Base-by-base conservation (phyloP, 2,888 invertebrate species). In the Leucania comma region DNA sequence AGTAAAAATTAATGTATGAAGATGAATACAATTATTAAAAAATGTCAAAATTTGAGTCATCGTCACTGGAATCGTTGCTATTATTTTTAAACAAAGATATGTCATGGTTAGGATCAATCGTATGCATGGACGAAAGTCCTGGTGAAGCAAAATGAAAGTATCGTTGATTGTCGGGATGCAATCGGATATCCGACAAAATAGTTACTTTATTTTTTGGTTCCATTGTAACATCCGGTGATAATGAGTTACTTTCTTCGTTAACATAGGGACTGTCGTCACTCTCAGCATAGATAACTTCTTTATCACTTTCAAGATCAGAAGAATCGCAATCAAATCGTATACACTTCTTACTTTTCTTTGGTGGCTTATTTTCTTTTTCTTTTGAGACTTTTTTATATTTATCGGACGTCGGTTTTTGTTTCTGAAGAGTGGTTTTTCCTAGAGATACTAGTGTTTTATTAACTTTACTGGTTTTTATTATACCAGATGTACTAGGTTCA, bases 101-200 rank as follows among this genome's bases (percentile, higher is more conserved):
- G 50, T 59, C 66, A 66, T 59, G 59, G 35, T 50, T 59, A 59
- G 59, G 59, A 58, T 66, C 66, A 66, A 66, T 59, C 59, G 0
- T 29, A 59, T 51, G 66, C 50, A 58, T 50, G 24, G 26, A 51
- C 50, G 66, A 59, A 66, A 38, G 66, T 51, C 59, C 59, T 51
- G 58, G 59, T n/a, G 66, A 35, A 58, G 38, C 9, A 59, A 59
- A 66, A 35, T 66, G 0, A 26, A 66, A 38, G 59, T 50, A 50
- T 32, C 32, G 32, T 50, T 61, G 50, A 61, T 61, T 61, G 22
- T 61, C 50, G 22, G 61, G 22, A 32, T 61, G 48, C 48, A 48
- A 61, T 20, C 61, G 61, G 17, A 61, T 61, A 50, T 61, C 61
- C 3, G 22, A 61, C 50, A 61, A 61, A 50, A 61, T 61, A 12